Evolutionary conservation across 2,113 vertebrate genomes (phyloP), one percentile per base, ranked within the genome.

Genomic region (Serinus canaria): DNA sequence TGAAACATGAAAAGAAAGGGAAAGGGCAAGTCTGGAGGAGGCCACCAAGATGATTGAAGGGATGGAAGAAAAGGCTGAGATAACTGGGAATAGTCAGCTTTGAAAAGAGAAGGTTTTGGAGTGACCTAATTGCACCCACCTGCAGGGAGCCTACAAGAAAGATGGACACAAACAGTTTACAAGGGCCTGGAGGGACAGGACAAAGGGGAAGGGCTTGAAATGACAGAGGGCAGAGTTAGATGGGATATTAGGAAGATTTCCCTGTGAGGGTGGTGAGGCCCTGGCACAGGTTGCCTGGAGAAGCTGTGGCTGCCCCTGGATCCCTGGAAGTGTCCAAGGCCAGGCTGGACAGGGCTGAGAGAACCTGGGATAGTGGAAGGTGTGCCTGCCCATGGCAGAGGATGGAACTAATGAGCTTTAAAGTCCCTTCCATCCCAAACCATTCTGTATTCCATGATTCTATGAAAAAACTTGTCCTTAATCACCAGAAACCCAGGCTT

Each of bases 301-400:
- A 37, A 52, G 31, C 15, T 60, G 55, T 37, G 27, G 15, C 33
- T 69, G 33, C 12, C 17, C 27, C 53, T 52, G 47, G 35, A 44
- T 33, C 55, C 33, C 46, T 69, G 33, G 39, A 0, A 69, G 5
- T 39, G 27, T 28, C 0, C 39, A 0, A 60, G 33, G 2, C 22
- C 27, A 69, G 33, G 37, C 0, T 78, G 55, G 33, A 46, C 0
- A 0, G 3, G 17, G 14, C 6, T 60, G 33, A 27, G 15, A 10
- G 15, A 60, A 0, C 4, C 22, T 28, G 55, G 15, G 23, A 19
- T 4, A 33, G 18, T 11, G 33, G 46, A 39, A 87, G 10, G 1
- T 41, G 30, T 13, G 6, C 18, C 28, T 64, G n/a, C 12, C 19
- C 50, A 30, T 30, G 43, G 15, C 19, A 75, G 17, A 5, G 10